phyloP scores from a whole-genome alignment of 2,888 invertebrate species.

The Melitaea athalia region DNA sequence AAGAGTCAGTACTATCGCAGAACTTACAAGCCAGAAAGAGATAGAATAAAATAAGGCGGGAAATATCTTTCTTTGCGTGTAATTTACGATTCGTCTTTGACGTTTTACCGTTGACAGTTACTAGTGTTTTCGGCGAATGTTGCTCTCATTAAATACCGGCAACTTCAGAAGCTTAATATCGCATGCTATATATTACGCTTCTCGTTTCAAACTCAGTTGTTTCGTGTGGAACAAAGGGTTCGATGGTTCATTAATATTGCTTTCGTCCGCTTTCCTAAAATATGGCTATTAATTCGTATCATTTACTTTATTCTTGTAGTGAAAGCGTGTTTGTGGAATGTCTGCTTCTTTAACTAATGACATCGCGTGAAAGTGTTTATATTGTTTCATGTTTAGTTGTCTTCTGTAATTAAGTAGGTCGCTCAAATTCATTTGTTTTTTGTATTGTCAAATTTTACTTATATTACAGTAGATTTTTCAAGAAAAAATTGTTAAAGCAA shows the following conservation, averaged over 20 bases:
- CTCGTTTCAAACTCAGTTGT: slow-evolving; percentile 45
- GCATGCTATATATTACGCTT: slow-evolving; percentile 59
- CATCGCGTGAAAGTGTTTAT: slow-evolving; percentile 23
- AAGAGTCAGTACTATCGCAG: slow-evolving; percentile 34
- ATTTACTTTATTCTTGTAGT: slow-evolving; percentile 52
- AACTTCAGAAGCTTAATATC: slow-evolving; percentile 57
- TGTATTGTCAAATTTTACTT: too few species aligned
- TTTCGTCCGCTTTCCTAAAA: slow-evolving; percentile 48
- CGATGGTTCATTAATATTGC: slow-evolving; percentile 70
- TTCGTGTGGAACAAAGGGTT: slow-evolving; percentile 63
- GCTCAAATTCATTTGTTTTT: too few species aligned
- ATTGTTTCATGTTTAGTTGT: not conserved
- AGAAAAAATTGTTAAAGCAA: too few species aligned
- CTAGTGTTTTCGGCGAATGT: slow-evolving; percentile 66
- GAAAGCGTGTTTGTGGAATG: slow-evolving; percentile 49
- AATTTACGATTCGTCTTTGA: slow-evolving; percentile 61
- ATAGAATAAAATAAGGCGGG: slow-evolving; percentile 47
- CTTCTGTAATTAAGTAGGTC: not conserved
- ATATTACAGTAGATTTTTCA: too few species aligned
- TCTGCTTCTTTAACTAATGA: slow-evolving; percentile 35
- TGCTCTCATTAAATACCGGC: slow-evolving; percentile 69
- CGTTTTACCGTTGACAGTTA: slow-evolving; percentile 59
- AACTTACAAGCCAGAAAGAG: slow-evolving; percentile 45
- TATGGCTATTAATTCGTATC: slow-evolving; percentile 53
- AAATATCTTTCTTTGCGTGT: slow-evolving; percentile 68